These are phyloP conservation scores for Mesochorus sp. DNA, from an alignment of 2,888 invertebrate genomes.

Conservation along the genomic window DNA sequence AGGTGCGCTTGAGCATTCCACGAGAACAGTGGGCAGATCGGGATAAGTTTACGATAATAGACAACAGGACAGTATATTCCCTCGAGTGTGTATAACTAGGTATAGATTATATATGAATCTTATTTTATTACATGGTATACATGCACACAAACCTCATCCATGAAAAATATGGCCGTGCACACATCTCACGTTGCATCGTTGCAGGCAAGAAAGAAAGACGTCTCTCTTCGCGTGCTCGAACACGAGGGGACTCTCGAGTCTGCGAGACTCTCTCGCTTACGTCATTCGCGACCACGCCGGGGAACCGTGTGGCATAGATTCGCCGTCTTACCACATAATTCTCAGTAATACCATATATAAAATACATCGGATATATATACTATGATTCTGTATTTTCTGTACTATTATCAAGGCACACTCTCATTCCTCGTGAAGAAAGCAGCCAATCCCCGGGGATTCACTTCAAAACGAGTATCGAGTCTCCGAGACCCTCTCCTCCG, in stretches of 20 bases:
- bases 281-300: conserved; percentile 74
- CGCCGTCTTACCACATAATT: conserved; percentile 60
- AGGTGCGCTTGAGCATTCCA: conserved; percentile 73
- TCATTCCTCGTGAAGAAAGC: conserved; percentile 33
- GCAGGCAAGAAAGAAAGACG: conserved; percentile 71
- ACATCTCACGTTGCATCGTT: conserved; percentile 44
- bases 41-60: conserved; percentile 60
- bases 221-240: conserved; percentile 50
- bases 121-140: conserved; percentile 8
- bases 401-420: conserved; percentile 42
- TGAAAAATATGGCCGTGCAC: conserved; percentile 39
- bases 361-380: not conserved
- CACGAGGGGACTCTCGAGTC: too few relatives aligned
- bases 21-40: conserved; percentile 69
- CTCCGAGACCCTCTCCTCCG: not conserved
- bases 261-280: conserved; percentile 65
- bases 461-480: conserved; percentile 21
- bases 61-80: conserved; percentile 22
- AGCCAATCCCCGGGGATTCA: conserved; percentile 54
- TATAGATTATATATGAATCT: too few relatives aligned
- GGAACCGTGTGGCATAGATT: conserved; percentile 75
- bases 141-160: conserved; percentile 8
- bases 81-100: conserved; percentile 1
- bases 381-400: conserved; percentile 14
- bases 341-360: conserved; percentile 39